phyloP scores from a whole-genome alignment of 2,888 invertebrate species.

The Ctena decussata region DNA sequence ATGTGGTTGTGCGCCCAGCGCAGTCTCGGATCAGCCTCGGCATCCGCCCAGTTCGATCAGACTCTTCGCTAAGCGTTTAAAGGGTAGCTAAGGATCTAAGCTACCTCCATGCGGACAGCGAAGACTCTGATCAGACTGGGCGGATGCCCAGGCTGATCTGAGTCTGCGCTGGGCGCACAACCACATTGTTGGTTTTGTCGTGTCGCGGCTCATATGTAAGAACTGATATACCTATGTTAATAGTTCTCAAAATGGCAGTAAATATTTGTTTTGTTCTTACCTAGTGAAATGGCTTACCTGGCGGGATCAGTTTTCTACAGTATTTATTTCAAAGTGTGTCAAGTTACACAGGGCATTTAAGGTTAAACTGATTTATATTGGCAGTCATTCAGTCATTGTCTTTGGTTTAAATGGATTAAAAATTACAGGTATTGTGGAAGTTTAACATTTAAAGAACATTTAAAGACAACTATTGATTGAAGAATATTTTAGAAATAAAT shows the following conservation, averaged over 20 bases:
- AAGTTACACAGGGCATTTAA: neutral
- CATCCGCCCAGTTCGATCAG: too few species aligned
- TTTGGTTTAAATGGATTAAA: neutral
- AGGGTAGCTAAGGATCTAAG: too few species aligned
- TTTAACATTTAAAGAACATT: neutral
- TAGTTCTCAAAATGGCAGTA: neutral
- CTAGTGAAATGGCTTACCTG: constrained; percentile 14
- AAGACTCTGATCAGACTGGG: too few species aligned
- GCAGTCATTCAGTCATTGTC: neutral
- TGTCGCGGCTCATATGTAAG: too few species aligned
- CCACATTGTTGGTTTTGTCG: too few species aligned
- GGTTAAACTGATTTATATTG: constrained; percentile 6
- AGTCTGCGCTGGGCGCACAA: too few species aligned
- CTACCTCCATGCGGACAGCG: too few species aligned
- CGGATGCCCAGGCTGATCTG: too few species aligned
- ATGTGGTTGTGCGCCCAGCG: too few species aligned
- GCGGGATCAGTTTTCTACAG: constrained; percentile 18
- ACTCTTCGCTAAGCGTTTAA: too few species aligned
- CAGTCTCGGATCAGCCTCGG: too few species aligned
- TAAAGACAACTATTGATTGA: neutral
- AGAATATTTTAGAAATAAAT: too few species aligned
- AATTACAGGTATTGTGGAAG: neutral
- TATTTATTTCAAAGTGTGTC: neutral
- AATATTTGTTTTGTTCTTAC: constrained; percentile 46
- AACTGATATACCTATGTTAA: neutral